Base-by-base conservation (phyloP, 2,888 invertebrate species). In the Dryobota labecula region DNA sequence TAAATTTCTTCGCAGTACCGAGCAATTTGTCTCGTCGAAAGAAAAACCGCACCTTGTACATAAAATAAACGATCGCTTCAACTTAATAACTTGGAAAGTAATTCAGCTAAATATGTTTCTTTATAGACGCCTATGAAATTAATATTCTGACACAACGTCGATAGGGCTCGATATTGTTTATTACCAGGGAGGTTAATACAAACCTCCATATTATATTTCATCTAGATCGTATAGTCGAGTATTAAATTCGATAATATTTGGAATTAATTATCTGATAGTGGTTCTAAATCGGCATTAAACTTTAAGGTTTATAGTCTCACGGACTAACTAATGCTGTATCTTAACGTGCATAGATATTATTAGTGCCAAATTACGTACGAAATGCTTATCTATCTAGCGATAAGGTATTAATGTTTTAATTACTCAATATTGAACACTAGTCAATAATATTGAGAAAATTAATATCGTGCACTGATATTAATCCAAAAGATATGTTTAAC, bases 81-180 rank as follows among this genome's bases (percentile, higher is more conserved):
- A 65, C 57, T 68, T 60, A 65, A 65, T 73, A 65, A 67, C 62
- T 70, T 47, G 30, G 62, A 65, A 83, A 67, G 65, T 75, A 76
- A 76, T 74, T 79, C 53, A 67, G 73, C 69, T 72, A 76, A 84
- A 80, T 74, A 75, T 70, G 78, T 86, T 72, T 68, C 76, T 78
- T 76, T 75, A 78, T 68, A 79, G 70, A 82, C 67, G 80, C 75
- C 79, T 84, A 82, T 87, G 89, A 88, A 91, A 91, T 90, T 91
- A 92, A 91, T 92, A 92, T 90, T 89, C 87, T 87, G 85, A 86
- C 89, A 90, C 86, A 88, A 87, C 89, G 86, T 88, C 87, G 86
- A 90, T 90, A 86, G 85, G 84, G 86, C 82, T 87, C 87, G 83
- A 90, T 91, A 91, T 91, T 91, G 91, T 92, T 92, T 93, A 92